Evolutionary conservation across 2,888 invertebrate genomes (phyloP).

Genomic region (Lordiphosa fenestrarum): DNA sequence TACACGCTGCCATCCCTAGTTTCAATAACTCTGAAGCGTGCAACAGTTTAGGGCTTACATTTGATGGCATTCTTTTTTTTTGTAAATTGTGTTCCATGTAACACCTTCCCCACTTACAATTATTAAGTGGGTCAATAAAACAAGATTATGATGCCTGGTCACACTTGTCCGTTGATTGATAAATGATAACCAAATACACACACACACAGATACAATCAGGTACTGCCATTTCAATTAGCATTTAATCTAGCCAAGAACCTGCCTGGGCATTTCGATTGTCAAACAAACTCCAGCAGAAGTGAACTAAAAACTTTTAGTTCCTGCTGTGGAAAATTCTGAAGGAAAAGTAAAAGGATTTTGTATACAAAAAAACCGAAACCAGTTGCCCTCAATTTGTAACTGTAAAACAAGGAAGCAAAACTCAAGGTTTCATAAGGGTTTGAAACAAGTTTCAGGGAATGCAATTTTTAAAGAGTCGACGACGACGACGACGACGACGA

Average conservation of each 20-base stretch:
- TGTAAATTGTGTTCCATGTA: no score
- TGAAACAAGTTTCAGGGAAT: conserved; percentile 6
- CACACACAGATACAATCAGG: conserved; percentile 5
- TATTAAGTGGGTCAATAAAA: conserved; percentile 40
- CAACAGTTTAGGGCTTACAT: no score
- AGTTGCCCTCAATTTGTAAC: conserved; percentile 32
- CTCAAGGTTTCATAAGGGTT: conserved; percentile 27
- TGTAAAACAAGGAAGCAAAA: conserved; percentile 41
- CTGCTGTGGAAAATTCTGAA: conserved; percentile 17
- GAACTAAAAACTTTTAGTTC: background rate
- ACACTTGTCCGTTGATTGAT: conserved; percentile 20
- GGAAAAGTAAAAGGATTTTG: conserved; percentile 42
- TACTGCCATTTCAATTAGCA: conserved; percentile 40
- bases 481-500: background rate
- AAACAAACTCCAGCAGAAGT: conserved; percentile 11
- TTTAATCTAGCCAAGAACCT: conserved; percentile 42
- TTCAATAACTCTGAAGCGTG: no score
- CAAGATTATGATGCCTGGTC: conserved; percentile 23
- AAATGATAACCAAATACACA: conserved; percentile 22
- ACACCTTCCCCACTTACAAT: conserved; percentile 16
- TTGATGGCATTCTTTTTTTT: no score
- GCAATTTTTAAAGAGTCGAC: no score
- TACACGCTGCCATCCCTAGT: no score
- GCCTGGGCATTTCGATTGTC: conserved; percentile 39
- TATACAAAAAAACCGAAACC: conserved; percentile 14